These are phyloP conservation scores for Bombylius major DNA, from an alignment of 2,888 invertebrate species.

Conservation along the genomic window DNA sequence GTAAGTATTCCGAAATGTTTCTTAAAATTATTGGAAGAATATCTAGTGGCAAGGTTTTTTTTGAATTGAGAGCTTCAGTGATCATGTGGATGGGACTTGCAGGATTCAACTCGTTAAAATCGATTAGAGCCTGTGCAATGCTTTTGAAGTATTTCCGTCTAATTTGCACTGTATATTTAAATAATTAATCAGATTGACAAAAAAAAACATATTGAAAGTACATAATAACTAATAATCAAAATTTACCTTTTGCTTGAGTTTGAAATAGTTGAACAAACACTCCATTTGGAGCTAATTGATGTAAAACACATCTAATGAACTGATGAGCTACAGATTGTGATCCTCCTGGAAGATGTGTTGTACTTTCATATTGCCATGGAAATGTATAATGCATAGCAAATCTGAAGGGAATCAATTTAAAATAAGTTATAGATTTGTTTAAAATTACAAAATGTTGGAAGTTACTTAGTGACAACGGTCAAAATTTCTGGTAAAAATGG, in stretches of 20 bases:
- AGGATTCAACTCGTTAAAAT: slow-evolving; percentile 92
- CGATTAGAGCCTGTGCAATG: slow-evolving; percentile 82
- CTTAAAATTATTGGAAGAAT: slow-evolving; percentile 66
- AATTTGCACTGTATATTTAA: slow-evolving; percentile 25
- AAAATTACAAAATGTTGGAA: neutral
- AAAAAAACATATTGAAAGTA: too few species aligned
- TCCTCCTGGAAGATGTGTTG: slow-evolving; percentile 84
- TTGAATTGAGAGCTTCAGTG: slow-evolving; percentile 57
- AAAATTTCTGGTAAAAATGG: slow-evolving; percentile 84
- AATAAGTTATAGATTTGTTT: neutral
- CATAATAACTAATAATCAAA: too few species aligned
- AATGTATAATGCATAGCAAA: slow-evolving; percentile 67
- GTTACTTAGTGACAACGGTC: slow-evolving; percentile 72
- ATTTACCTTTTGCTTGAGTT: slow-evolving; percentile 67
- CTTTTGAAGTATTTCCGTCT: slow-evolving; percentile 85
- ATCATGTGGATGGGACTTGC: slow-evolving; percentile 86
- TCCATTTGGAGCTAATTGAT: slow-evolving; percentile 93
- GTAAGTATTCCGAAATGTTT: slow-evolving; percentile 89
- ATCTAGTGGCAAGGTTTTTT: slow-evolving; percentile 59
- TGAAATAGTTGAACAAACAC: slow-evolving; percentile 93
- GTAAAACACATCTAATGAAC: slow-evolving; percentile 89
- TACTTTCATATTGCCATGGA: slow-evolving; percentile 80
- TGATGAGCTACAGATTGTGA: slow-evolving; percentile 93
- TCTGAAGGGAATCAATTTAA: slow-evolving; percentile 35
- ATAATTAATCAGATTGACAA: too few species aligned